phyloP scores from a whole-genome alignment of 2,797 vertebrate species.

The Cuniculus paca region DNA sequence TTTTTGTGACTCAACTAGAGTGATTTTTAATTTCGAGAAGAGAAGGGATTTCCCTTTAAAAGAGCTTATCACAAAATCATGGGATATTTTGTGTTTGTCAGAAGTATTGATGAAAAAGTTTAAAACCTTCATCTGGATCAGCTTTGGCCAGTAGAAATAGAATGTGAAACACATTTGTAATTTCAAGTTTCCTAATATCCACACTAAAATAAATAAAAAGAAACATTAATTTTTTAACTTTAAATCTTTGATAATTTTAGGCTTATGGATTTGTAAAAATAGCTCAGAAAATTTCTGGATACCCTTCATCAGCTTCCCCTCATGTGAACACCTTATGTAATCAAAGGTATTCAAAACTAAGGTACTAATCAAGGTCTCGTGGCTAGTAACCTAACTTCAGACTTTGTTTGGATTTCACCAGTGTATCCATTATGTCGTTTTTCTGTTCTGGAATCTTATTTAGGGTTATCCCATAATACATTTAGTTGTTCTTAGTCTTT shows the following conservation, averaged over 20 bases:
- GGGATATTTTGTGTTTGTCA: not conserved
- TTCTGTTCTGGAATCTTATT: not conserved
- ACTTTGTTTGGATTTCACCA: not conserved
- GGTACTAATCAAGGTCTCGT: not conserved
- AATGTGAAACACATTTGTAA: not conserved
- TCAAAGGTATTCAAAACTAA: not conserved
- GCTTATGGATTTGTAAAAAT: conserved; percentile 26
- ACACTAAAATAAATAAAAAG: conserved; percentile 35
- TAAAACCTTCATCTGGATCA: conserved; percentile 8
- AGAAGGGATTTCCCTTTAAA: not conserved
- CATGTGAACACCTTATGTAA: not conserved
- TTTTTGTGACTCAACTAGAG: not conserved
- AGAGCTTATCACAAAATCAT: not conserved
- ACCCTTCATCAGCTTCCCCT: not conserved
- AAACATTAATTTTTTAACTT: conserved; percentile 44
- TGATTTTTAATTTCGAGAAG: conserved; percentile 8
- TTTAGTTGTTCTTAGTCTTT: not conserved
- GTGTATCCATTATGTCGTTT: not conserved
- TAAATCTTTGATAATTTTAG: conserved; percentile 47
- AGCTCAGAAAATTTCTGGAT: not conserved
- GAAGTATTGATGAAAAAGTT: not conserved
- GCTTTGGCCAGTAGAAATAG: not conserved
- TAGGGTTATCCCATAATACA: not conserved
- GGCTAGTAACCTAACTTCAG: not conserved
- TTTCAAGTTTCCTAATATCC: conserved; percentile 50